Percentiles rank a stretch among this genome's conserved stretches.
Conservation (phyloP, 2,888 invertebrate genomes). For the Rhogogaster chlorosoma region DNA sequence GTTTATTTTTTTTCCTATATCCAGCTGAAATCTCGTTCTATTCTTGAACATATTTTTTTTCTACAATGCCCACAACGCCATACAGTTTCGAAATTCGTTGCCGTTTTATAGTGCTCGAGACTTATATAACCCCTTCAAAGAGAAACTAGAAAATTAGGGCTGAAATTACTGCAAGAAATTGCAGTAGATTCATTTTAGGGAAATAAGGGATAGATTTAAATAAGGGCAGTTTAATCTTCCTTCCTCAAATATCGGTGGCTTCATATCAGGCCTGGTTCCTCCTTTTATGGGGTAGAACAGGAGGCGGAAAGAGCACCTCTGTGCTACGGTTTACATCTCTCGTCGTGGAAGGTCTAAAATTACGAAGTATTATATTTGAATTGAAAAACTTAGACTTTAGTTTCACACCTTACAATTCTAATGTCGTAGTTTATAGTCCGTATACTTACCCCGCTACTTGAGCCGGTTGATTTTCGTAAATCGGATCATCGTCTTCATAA, state of each 20-base stretch:
- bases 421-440: neutral
- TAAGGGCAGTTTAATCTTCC: neutral
- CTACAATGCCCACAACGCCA: too few species aligned
- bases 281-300: neutral
- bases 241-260: neutral
- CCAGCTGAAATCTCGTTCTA: too few species aligned
- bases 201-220: neutral
- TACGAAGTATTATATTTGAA: neutral
- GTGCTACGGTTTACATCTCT: neutral
- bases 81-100: too few species aligned
- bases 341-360: neutral
- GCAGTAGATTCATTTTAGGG: neutral
- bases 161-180: too few species aligned
- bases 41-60: too few species aligned
- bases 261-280: too few species aligned
- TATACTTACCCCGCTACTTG: conserved; percentile 52
- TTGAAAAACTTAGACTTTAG: neutral
- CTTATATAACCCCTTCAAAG: too few species aligned
- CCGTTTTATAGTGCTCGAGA: too few species aligned
- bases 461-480: conserved; percentile 56
- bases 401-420: neutral
- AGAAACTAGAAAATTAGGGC: neutral
- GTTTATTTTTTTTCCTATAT: too few species aligned
- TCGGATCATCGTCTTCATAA: conserved; percentile 52
- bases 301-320: neutral